Evolutionary conservation across 2,113 vertebrate genomes (phyloP).

Genomic region (Hippolais icterina): DNA sequence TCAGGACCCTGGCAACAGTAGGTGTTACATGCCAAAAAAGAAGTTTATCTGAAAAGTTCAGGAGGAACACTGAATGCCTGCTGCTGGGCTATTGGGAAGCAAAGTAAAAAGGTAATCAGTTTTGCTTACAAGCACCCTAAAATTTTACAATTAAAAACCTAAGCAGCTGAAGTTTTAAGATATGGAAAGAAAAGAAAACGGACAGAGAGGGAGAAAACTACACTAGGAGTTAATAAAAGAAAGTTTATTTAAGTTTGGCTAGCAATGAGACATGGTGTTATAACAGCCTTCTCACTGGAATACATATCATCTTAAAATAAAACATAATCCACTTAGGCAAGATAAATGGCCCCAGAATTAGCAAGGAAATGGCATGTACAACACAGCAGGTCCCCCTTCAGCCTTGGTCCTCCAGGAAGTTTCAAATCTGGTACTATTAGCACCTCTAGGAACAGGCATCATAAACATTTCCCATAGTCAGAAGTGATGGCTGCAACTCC

Average conservation of each 20-base stretch:
- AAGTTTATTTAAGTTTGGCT: neutral
- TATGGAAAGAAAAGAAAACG: rapidly evolving
- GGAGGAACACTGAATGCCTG: neutral
- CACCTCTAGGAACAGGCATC: neutral
- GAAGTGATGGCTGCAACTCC: neutral
- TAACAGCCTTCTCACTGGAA: neutral
- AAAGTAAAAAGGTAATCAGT: neutral
- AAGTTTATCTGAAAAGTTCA: neutral
- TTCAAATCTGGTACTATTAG: neutral
- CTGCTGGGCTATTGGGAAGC: neutral
- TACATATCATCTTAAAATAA: neutral
- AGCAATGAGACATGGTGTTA: neutral
- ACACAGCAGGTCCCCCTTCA: neutral
- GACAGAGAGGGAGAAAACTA: neutral
- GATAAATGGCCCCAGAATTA: neutral
- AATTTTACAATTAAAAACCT: neutral
- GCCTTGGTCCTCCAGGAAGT: neutral
- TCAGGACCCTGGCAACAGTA: neutral
- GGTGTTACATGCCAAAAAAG: neutral
- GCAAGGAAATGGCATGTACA: neutral
- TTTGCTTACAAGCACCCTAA: neutral
- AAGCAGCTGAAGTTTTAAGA: neutral
- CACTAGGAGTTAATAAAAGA: neutral
- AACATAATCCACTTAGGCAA: neutral
- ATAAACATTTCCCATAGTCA: neutral